phyloP scores from a whole-genome alignment of 1,140 invertebrate genomes.

The Diorhabda carinulata region DNA sequence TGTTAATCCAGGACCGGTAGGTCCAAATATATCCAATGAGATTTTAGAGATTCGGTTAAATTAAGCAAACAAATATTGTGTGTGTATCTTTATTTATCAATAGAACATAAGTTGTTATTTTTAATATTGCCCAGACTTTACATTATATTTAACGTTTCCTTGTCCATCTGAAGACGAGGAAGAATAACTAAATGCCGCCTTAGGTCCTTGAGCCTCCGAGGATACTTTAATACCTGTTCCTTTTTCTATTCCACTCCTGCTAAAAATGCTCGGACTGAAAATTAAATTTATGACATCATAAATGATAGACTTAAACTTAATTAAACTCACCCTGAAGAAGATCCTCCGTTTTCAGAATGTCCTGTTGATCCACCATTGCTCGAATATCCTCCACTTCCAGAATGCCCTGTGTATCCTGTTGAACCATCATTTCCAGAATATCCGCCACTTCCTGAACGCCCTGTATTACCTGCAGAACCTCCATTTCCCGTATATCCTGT shows the following conservation, averaged over 20 bases:
- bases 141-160: constrained; percentile 40
- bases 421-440: too few relatives aligned
- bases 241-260: constrained; percentile 37
- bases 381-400: too few relatives aligned
- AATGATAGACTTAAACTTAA: too few relatives aligned
- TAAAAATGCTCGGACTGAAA: constrained; percentile 38
- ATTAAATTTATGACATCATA: too few relatives aligned
- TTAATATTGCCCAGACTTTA: constrained; percentile 41
- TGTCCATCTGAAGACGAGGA: constrained; percentile 35
- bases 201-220: constrained; percentile 35
- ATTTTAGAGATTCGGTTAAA: not conserved
- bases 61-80: not conserved
- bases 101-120: not conserved
- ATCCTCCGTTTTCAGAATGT: too few relatives aligned
- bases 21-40: too few relatives aligned
- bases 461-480: constrained; percentile 26
- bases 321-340: too few relatives aligned
- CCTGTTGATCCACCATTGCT: too few relatives aligned
- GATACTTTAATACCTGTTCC: constrained; percentile 38
- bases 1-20: too few relatives aligned
- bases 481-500: constrained; percentile 26
- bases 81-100: not conserved
- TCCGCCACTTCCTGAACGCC: constrained; percentile 17
- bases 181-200: constrained; percentile 39
- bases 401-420: too few relatives aligned